Percentiles rank a stretch among this genome's conserved stretches.
Conservation (phyloP, 2,113 vertebrate genomes). For the Cnemophilus loriae region DNA sequence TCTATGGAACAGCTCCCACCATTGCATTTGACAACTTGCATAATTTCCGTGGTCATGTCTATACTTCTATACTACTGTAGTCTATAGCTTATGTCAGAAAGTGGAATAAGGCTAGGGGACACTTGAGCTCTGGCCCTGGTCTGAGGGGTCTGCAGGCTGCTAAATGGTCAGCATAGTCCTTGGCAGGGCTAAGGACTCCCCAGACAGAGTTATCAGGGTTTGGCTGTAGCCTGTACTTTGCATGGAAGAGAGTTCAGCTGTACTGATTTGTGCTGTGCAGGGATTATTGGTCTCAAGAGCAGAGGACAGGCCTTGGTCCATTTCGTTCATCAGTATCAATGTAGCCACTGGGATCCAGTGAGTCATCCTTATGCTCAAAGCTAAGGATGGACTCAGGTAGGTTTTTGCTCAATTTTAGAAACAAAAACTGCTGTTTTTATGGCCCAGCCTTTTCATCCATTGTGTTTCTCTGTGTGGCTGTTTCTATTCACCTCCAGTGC, state of each 20-base stretch:
- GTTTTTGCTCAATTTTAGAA: background rate
- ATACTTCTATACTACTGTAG: background rate
- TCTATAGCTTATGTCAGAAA: background rate
- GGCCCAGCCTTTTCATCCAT: background rate
- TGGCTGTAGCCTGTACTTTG: background rate
- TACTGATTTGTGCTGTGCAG: background rate
- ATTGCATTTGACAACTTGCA: background rate
- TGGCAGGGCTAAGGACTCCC: background rate
- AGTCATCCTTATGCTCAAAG: background rate
- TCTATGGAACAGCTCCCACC: background rate
- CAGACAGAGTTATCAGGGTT: background rate
- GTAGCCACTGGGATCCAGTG: background rate
- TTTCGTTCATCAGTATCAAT: background rate
- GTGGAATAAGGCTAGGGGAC: background rate
- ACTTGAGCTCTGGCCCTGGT: background rate
- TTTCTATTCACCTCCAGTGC: background rate
- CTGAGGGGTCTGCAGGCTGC: background rate
- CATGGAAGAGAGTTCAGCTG: background rate
- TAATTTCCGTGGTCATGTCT: rapidly evolving
- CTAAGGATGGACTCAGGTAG: background rate
- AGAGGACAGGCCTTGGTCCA: background rate
- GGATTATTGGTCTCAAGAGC: background rate
- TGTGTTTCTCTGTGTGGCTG: background rate
- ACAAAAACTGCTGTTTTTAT: background rate
- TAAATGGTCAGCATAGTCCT: background rate